Conservation (phyloP, 92 coral and sea anemone genomes). For the Epizoanthus illoricatus region DNA sequence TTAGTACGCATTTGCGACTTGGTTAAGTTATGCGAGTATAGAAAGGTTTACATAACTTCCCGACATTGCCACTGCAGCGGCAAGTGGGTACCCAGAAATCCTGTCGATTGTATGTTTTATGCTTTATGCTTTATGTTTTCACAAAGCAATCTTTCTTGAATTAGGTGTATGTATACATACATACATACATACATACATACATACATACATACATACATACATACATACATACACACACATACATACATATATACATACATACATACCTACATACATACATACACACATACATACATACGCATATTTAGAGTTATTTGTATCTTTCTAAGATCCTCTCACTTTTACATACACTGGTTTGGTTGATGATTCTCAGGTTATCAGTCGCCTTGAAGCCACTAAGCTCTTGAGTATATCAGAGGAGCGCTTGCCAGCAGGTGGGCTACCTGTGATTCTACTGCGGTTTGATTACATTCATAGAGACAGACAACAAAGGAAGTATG, state of each 20-base stretch:
- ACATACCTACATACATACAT: background rate
- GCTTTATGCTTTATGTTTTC: too few species aligned
- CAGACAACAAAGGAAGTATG: constrained; percentile 19
- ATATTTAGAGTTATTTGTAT: background rate
- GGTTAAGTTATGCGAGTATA: too few species aligned
- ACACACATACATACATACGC: background rate
- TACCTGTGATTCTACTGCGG: constrained; percentile 20
- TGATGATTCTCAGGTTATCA: constrained; percentile 6
- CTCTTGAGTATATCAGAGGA: constrained; percentile 25
- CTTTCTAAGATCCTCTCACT: background rate
- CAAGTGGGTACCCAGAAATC: too few species aligned
- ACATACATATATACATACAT: background rate
- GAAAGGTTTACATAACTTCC: too few species aligned
- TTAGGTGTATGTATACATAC: too few species aligned
- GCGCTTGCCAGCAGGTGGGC: background rate
- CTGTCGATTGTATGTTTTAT: too few species aligned
- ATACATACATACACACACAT: background rate
- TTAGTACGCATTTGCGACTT: too few species aligned
- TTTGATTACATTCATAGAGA: constrained; percentile 34
- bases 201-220: too few species aligned
- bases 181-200: too few species aligned
- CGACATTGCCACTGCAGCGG: too few species aligned
- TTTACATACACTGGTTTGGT: background rate
- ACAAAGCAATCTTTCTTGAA: too few species aligned
- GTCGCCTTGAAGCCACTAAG: constrained; percentile 24